phyloP scores from a whole-genome alignment of 1,140 invertebrate genomes.

The Drosophila sproati region DNA sequence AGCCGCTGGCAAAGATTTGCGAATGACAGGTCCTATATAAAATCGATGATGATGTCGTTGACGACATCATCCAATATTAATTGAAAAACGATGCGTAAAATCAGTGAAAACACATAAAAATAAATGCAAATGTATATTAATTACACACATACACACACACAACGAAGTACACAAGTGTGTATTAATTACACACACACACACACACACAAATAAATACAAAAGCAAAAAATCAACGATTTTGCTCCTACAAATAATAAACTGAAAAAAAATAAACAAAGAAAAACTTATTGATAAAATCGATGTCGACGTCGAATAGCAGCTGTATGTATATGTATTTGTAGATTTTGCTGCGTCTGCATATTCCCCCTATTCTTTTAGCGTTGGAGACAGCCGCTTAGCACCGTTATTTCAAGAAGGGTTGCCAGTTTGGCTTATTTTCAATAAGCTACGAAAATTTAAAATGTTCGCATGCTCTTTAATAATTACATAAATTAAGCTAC shows the following conservation, averaged over 20 bases:
- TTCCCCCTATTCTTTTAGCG: neutral
- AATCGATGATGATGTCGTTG: neutral
- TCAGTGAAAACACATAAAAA: neutral
- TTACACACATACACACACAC: neutral
- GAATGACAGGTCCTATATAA: slow-evolving; percentile 19
- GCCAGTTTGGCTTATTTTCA: neutral
- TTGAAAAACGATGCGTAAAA: neutral
- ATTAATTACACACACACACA: neutral
- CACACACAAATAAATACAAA: too few relatives aligned
- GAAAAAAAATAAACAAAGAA: too few relatives aligned
- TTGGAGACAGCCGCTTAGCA: slow-evolving; percentile 34
- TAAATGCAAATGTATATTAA: neutral
- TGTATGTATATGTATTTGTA: too few relatives aligned
- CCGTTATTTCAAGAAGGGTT: slow-evolving; percentile 43
- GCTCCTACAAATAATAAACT: too few relatives aligned
- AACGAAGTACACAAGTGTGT: too few relatives aligned
- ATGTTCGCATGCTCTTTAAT: too few relatives aligned
- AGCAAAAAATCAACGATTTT: too few relatives aligned
- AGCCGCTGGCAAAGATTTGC: slow-evolving; percentile 29
- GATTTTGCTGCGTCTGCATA: neutral
- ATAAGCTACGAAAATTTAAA: too few relatives aligned
- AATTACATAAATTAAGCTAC: too few relatives aligned
- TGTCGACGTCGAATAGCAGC: too few relatives aligned
- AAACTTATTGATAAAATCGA: too few relatives aligned
- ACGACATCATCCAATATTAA: neutral